A percentile compares a stretch with the other conserved stretches of the same genome.
Conservation (phyloP, 2,888 invertebrate genomes). For the Aleiodes alternator region DNA sequence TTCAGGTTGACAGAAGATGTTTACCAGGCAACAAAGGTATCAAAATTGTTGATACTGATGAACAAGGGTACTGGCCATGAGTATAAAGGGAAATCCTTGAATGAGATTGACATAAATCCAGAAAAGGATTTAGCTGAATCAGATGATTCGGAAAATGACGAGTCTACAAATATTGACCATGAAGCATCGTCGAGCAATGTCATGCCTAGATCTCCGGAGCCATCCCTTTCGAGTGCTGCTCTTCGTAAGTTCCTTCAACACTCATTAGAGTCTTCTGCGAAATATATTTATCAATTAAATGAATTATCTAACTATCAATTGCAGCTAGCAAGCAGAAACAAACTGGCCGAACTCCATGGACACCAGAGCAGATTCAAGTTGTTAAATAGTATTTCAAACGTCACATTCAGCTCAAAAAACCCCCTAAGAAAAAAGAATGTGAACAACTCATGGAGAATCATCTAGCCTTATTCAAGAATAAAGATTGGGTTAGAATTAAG, state of each 20-base stretch:
- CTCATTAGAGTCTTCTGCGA: too few species aligned
- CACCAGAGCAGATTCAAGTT: neutral
- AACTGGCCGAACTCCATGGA: conserved; percentile 18
- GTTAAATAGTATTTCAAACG: conserved; percentile 5
- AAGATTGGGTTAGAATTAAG: conserved; percentile 24
- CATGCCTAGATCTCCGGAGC: neutral
- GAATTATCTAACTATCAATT: too few species aligned
- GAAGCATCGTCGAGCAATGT: conserved; percentile 1
- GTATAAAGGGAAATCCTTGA: conserved; percentile 29
- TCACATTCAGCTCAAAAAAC: neutral
- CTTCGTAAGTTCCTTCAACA: neutral
- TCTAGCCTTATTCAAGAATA: conserved; percentile 10
- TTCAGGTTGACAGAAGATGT: conserved; percentile 31
- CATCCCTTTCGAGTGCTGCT: neutral
- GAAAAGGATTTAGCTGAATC: conserved; percentile 15
- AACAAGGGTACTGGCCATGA: conserved; percentile 29
- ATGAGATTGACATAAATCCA: conserved; percentile 32
- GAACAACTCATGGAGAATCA: neutral
- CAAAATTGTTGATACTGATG: conserved; percentile 35
- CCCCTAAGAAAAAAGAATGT: conserved; percentile 25
- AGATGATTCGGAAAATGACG: conserved; percentile 18
- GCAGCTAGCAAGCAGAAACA: conserved; percentile 17
- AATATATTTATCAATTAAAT: too few species aligned
- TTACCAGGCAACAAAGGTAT: conserved; percentile 33
- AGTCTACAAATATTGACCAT: neutral